Base-by-base conservation (phyloP, 2,797 vertebrate genomes). In the Bradypodion ventrale region DNA sequence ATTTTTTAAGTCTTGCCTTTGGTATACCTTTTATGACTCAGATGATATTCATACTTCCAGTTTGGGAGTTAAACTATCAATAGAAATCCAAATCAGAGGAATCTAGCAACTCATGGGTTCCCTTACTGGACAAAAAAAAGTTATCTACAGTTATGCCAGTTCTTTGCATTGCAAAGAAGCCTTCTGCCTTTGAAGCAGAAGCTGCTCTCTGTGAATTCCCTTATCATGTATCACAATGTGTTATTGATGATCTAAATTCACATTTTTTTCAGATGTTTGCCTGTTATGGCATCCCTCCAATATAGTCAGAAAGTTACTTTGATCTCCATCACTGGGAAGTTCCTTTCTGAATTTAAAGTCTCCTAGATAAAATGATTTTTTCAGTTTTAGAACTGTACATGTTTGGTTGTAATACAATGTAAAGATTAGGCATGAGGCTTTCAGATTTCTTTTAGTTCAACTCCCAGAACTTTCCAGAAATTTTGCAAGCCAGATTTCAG, bases 161-260 rank as follows among this genome's bases (percentile, higher is more conserved):
- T 68, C 60, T 35, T 75, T 80, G 32, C 49, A 75, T 85, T 75
- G 75, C 78, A 85, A 80, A 85, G 72, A 68, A 75, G 40, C 49
- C 49, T 80, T 32, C 15, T 75, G 49, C 62, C 84, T 85, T 75
- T 80, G 60, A 85, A 85, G 70, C 49, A 68, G 37, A 65, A 66
- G 82, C 25, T 83, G 37, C 72, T 75, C 46, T 19, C 77, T 59
- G 23, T 75, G 62, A 80, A 85, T 80, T 80, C 63, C 80, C 78
- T 85, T 46, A 12, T 75, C 77, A 80, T 49, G n/a, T 35, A 40
- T 62, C 68, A 80, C 35, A 62, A 21, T 68, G 23, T 75, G 72
- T 19, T 80, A 80, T 69, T 75, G 78, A 80, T 80, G 66, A 75
- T 68, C 62, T 75, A 80, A 80, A 80, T 75, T 85, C 78, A 65